Percentiles rank a stretch among this genome's conserved stretches.
These are phyloP conservation scores for Ameiurus melas DNA, from an alignment of 2,113 vertebrate species.

Conservation along the genomic window DNA sequence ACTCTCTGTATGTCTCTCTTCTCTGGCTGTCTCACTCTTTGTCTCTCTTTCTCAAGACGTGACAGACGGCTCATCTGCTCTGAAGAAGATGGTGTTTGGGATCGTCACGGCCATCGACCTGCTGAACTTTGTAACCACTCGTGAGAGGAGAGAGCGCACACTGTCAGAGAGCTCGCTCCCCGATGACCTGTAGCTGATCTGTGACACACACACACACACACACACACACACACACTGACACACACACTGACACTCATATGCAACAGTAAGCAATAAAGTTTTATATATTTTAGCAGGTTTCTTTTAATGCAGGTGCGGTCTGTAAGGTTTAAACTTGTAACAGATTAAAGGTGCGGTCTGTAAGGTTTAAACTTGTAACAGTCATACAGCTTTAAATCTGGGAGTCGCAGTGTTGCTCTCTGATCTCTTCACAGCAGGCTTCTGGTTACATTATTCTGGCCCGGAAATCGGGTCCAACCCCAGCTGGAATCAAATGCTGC, in stretches of 20 bases:
- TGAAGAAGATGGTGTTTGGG: constrained; percentile 79
- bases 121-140: constrained; percentile 77
- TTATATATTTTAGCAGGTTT: not conserved
- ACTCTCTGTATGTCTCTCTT: too few species aligned
- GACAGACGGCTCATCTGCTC: constrained; percentile 58
- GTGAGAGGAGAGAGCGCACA: constrained; percentile 51
- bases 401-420: not conserved
- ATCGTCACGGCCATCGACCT: constrained; percentile 83
- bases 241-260: not conserved
- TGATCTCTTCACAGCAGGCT: not conserved
- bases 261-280: not conserved
- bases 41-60: constrained; percentile 20
- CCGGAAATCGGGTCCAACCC: not conserved
- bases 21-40: too few species aligned
- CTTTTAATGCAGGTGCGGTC: not conserved
- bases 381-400: not conserved
- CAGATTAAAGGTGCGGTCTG: not conserved
- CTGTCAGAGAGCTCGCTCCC: constrained; percentile 46
- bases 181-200: constrained; percentile 37
- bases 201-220: not conserved
- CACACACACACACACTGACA: too few species aligned
- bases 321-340: accelerated
- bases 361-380: not conserved
- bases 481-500: too few species aligned
- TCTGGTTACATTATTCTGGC: not conserved